These are phyloP conservation scores for Agonopterix arenella DNA, from an alignment of 2,888 invertebrate genomes.

Conservation along the genomic window DNA sequence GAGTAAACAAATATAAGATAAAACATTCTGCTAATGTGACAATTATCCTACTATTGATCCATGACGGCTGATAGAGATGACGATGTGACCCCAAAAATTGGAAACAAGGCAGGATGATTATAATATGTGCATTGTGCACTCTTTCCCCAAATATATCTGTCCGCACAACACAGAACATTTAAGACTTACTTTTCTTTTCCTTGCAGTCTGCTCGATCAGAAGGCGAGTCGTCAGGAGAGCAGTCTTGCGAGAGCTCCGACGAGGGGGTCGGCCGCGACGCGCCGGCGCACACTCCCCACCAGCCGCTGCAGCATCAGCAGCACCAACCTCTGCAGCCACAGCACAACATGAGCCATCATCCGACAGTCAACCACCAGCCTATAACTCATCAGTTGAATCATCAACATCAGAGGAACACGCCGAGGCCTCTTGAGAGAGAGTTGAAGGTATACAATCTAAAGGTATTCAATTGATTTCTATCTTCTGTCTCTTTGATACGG, in stretches of 20 bases:
- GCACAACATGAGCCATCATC: constrained; percentile 45
- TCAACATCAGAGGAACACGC: constrained; percentile 55
- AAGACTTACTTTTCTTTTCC: constrained; percentile 14
- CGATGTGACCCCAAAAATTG: too few relatives aligned
- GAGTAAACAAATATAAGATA: too few relatives aligned
- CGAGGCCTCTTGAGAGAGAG: constrained; percentile 57
- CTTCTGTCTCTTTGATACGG: too few relatives aligned
- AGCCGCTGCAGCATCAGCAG: constrained; percentile 27
- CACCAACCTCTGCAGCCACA: constrained; percentile 29
- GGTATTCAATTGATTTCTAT: too few relatives aligned
- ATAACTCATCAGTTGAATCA: constrained; percentile 43
- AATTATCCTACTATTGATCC: too few relatives aligned
- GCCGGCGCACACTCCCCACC: constrained; percentile 32
- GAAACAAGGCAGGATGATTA: too few relatives aligned
- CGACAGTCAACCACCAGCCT: constrained; percentile 30
- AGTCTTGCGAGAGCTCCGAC: constrained; percentile 69
- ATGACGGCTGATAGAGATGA: too few relatives aligned
- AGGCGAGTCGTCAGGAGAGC: constrained; percentile 67
- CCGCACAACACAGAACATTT: too few relatives aligned
- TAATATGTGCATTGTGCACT: too few relatives aligned
- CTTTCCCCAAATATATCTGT: too few relatives aligned
- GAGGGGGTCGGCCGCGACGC: constrained; percentile 67
- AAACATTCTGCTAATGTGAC: too few relatives aligned
- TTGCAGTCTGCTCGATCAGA: constrained; percentile 64
- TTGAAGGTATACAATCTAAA: constrained; percentile 26